phyloP scores from a whole-genome alignment of 2,113 vertebrate genomes.

The Sitta europaea region DNA sequence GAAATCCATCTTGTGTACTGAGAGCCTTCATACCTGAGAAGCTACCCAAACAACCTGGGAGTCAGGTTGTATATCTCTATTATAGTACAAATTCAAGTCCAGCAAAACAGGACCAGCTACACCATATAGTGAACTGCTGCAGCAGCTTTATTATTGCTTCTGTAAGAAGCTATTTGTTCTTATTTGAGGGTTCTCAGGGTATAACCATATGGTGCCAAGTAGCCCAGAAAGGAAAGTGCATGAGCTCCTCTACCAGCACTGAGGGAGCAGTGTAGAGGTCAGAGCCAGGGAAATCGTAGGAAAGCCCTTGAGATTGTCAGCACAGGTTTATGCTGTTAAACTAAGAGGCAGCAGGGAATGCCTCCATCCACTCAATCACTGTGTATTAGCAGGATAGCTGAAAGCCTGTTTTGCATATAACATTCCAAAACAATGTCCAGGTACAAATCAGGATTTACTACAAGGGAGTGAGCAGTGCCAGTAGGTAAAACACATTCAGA shows the following conservation, averaged over 20 bases:
- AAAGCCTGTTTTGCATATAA: not conserved
- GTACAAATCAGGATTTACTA: not conserved
- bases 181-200: not conserved
- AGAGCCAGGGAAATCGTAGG: not conserved
- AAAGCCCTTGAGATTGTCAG: not conserved
- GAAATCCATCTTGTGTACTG: not conserved
- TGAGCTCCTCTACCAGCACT: fast-evolving
- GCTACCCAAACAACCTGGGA: not conserved
- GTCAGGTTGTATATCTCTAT: not conserved
- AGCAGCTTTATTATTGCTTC: not conserved
- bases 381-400: not conserved
- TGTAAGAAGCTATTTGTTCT: not conserved
- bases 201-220: not conserved
- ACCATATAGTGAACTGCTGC: not conserved
- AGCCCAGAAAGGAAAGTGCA: not conserved
- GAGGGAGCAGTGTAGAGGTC: not conserved
- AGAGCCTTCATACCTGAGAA: not conserved
- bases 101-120: not conserved
- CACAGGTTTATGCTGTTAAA: not conserved
- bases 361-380: not conserved
- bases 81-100: not conserved
- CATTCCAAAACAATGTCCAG: not conserved
- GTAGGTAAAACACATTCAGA: not conserved
- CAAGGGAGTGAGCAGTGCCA: not conserved
- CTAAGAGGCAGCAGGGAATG: not conserved